phyloP scores from a whole-genome alignment of 2,888 invertebrate genomes.

The Papilio elwesi region DNA sequence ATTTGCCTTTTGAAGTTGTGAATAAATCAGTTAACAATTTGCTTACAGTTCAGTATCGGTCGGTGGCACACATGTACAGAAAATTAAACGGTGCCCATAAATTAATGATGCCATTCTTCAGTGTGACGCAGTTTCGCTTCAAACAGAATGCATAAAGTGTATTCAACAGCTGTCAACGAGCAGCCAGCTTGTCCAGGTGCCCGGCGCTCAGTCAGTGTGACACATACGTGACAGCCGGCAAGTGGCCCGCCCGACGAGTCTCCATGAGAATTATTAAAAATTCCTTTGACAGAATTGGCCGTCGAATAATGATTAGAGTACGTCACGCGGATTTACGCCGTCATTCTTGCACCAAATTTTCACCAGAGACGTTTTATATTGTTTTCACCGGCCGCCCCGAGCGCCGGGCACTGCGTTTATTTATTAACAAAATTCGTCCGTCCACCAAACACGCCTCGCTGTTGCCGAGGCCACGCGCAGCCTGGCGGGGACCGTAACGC shows the following conservation, averaged over 20 bases:
- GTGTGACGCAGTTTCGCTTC: constrained; percentile 26
- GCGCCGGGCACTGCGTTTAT: constrained; percentile 78
- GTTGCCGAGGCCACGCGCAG: constrained; percentile 36
- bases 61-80: background rate
- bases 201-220: constrained; percentile 56
- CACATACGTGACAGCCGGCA: constrained; percentile 59
- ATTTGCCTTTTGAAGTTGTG: too few species aligned
- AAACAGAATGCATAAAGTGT: constrained; percentile 64
- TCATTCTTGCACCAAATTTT: constrained; percentile 82
- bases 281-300: constrained; percentile 76
- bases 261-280: constrained; percentile 77
- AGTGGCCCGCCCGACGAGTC: constrained; percentile 60
- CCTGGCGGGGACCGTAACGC: constrained; percentile 53
- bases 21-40: too few species aligned
- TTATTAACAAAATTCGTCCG: constrained; percentile 83
- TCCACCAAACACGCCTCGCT: constrained; percentile 69
- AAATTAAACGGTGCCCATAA: constrained; percentile 17
- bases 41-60: too few species aligned
- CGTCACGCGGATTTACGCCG: constrained; percentile 71
- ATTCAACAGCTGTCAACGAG: constrained; percentile 58
- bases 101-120: constrained; percentile 10
- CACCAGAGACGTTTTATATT: constrained; percentile 68
- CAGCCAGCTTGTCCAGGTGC: constrained; percentile 50
- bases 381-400: constrained; percentile 70
- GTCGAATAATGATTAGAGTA: constrained; percentile 79